Evolutionary conservation across 2,113 vertebrate genomes (phyloP).

Genomic region (Phylloscopus trochiloides): DNA sequence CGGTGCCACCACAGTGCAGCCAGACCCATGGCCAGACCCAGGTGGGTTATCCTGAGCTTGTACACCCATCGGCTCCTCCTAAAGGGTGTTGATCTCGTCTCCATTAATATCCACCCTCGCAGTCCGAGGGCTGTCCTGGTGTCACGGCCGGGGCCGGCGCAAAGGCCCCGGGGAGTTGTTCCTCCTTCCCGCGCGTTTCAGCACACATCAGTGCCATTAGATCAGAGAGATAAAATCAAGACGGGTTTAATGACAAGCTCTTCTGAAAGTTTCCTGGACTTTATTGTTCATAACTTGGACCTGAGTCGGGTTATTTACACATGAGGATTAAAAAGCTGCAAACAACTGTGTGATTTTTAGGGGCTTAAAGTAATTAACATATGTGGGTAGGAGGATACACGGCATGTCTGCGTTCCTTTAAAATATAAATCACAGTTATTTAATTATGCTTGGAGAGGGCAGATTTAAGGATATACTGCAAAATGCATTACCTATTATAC

Average conservation of each 20-base stretch:
- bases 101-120: not conserved
- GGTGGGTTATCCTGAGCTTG: not conserved
- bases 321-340: constrained; percentile 44
- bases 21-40: rapidly evolving
- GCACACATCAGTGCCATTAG: not conserved
- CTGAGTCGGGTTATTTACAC: constrained; percentile 29
- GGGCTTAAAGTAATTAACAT: constrained; percentile 59
- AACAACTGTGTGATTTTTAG: constrained; percentile 55
- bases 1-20: rapidly evolving
- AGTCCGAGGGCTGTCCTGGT: rapidly evolving
- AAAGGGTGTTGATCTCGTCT: not conserved
- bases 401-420: constrained; percentile 57
- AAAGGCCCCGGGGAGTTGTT: not conserved
- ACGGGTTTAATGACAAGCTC: not conserved
- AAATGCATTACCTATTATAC: constrained; percentile 68
- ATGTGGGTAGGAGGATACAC: constrained; percentile 53
- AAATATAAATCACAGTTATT: constrained; percentile 66
- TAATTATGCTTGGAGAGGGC: constrained; percentile 66
- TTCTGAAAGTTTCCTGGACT: constrained; percentile 49
- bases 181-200: not conserved
- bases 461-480: constrained; percentile 71
- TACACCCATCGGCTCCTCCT: not conserved
- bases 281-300: constrained; percentile 35
- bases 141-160: rapidly evolving
- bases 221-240: constrained; percentile 4